Conservation (phyloP, 2,888 invertebrate genomes). For the Cerastoderma edule region DNA sequence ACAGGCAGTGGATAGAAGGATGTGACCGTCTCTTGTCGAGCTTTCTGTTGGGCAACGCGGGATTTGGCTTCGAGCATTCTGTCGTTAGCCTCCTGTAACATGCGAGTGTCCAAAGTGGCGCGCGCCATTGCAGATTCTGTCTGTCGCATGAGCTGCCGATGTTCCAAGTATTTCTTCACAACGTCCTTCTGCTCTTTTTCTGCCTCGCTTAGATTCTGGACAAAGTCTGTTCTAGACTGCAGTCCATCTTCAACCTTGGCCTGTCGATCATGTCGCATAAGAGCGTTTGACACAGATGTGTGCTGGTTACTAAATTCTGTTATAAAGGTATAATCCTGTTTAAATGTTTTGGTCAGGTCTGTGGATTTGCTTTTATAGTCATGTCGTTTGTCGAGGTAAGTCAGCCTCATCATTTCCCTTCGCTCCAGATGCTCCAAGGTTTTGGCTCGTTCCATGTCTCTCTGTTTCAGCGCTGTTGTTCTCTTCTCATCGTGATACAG, state of each 20-base stretch:
- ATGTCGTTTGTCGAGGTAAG: constrained; percentile 73
- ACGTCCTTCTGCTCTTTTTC: constrained; percentile 78
- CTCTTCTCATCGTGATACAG: constrained; percentile 78
- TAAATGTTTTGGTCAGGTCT: constrained; percentile 66
- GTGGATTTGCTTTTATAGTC: constrained; percentile 70
- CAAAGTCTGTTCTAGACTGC: constrained; percentile 60
- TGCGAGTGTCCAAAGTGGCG: constrained; percentile 77
- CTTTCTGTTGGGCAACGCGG: constrained; percentile 78
- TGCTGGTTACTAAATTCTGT: constrained; percentile 81
- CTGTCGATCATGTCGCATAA: constrained; percentile 80
- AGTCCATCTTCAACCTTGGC: constrained; percentile 74
- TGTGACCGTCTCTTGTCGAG: constrained; percentile 70
- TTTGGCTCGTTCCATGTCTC: constrained; percentile 72
- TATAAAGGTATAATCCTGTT: constrained; percentile 77
- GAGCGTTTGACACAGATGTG: constrained; percentile 82
- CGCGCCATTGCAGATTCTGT: constrained; percentile 79
- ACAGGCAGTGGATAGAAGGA: constrained; percentile 76
- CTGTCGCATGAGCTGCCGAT: constrained; percentile 80
- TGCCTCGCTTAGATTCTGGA: constrained; percentile 61
- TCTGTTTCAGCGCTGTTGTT: constrained; percentile 67
- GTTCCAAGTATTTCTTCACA: constrained; percentile 81
- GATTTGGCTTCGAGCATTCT: constrained; percentile 75
- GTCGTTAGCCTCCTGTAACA: constrained; percentile 81
- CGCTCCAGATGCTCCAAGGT: constrained; percentile 75
- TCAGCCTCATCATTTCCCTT: constrained; percentile 72